Base-by-base conservation (phyloP, 2,888 invertebrate species). In the Cyaniris semiargus region DNA sequence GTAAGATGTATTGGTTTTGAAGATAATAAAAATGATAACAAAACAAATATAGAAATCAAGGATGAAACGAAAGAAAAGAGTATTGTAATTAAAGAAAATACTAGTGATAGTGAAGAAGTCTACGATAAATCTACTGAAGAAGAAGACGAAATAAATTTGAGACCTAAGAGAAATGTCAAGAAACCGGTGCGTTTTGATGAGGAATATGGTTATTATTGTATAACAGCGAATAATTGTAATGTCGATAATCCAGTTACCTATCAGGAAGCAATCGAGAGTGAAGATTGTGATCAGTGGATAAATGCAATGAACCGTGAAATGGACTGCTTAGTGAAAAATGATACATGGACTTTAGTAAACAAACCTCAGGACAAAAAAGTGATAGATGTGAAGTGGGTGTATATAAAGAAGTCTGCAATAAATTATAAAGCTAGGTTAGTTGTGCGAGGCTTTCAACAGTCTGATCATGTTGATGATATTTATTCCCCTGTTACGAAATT, bases 311-410 rank as follows among this genome's bases (percentile, higher is more conserved):
- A 23, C 13, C 15, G 66, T 23, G 23, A 66, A 8, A 66, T 66
- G 23, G 23, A 66, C 27, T 23, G 66, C 31, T 23, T 66, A 7
- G 27, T 66, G 2, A 23, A 66, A 66, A 66, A 23, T 66, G 23
- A 66, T 27, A 66, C 66, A 23, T 74, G 74, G 74, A 80, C 44
- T 80, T 18, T 86, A 76, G 82, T 84, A 56, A 79, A 82, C 5
- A 79, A 77, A 48, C 85, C 85, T 77, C 80, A 83, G 13, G 78
- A 83, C n/a, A 81, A 86, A 56, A 74, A 44, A 15, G 48, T 44
- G 21, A 44, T 48, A n/a, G 84, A 85, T 82, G 82, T 83, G 1
- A 85, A 84, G 74, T 85, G 85, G 85, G 78, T 85, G 8, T 85
- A 77, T 78, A 85, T 76, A 79, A 85, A 58, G 78, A 84, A 87